These are phyloP conservation scores for Acipenser transmontanus DNA, from an alignment of 2,797 vertebrate genomes.

Conservation along the genomic window DNA sequence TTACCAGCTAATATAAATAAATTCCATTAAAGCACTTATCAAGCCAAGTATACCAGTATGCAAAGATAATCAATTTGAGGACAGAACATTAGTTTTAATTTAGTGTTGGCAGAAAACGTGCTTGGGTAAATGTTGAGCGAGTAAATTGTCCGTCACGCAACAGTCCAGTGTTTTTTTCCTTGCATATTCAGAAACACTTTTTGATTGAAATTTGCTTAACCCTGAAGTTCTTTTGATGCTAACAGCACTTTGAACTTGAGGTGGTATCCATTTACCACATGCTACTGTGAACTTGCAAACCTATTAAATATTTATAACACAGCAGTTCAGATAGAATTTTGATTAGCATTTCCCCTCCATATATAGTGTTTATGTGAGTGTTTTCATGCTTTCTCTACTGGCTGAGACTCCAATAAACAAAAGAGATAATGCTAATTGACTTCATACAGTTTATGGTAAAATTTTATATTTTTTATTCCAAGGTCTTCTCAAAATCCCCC, in stretches of 20 bases:
- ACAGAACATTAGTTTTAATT: too few relatives aligned
- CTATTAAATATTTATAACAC: conserved; percentile 51
- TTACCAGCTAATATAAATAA: too few relatives aligned
- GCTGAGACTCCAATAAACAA: conserved; percentile 5
- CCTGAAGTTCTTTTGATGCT: conserved; percentile 45
- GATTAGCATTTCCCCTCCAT: conserved; percentile 25
- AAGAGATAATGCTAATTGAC: conserved; percentile 7
- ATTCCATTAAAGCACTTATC: too few relatives aligned
- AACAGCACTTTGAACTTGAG: conserved; percentile 52
- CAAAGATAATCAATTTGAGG: too few relatives aligned
- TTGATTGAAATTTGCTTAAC: conserved; percentile 31
- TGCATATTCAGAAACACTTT: background rate
- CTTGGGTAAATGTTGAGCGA: too few relatives aligned
- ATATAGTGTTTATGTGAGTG: conserved; percentile 5
- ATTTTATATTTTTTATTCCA: conserved; percentile 1
- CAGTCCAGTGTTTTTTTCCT: background rate
- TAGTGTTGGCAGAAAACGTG: too few relatives aligned
- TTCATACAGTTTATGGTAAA: background rate
- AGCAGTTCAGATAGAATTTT: conserved; percentile 41
- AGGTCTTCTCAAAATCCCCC: background rate
- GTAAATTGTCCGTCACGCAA: too few relatives aligned
- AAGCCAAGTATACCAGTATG: too few relatives aligned
- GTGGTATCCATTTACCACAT: conserved; percentile 34
- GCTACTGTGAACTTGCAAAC: conserved; percentile 29
- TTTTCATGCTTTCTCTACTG: conserved; percentile 2